A percentile compares a stretch with the other conserved stretches of the same genome.
Conservation (phyloP, 2,888 invertebrate genomes). For the Timema cristinae region DNA sequence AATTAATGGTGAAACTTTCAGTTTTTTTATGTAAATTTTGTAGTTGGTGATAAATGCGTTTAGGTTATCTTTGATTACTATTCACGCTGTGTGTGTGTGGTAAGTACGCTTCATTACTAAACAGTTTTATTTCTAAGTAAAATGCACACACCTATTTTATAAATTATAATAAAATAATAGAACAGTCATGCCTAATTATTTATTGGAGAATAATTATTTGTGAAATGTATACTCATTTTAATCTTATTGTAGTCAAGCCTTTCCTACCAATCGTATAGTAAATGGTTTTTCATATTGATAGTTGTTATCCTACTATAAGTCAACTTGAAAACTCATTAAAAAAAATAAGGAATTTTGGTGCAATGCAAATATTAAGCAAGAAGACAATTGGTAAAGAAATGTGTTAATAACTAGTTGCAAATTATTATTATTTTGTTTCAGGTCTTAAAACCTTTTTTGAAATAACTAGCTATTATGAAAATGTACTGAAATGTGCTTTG, state of each 20-base stretch:
- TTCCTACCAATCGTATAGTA: slow-evolving; percentile 21
- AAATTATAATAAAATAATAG: not conserved
- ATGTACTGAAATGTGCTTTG: slow-evolving; percentile 34
- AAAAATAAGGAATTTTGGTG: slow-evolving; percentile 28
- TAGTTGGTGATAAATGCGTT: no score
- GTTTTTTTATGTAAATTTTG: no score
- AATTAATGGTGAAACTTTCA: no score
- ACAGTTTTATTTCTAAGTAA: slow-evolving; percentile 1
- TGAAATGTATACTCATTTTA: slow-evolving; percentile 21
- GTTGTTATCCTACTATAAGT: slow-evolving; percentile 14
- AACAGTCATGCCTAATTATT: slow-evolving; percentile 2
- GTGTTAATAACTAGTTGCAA: slow-evolving; percentile 16
- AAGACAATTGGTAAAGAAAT: slow-evolving; percentile 20
- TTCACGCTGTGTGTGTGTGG: no score
- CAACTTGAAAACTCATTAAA: slow-evolving; percentile 25
- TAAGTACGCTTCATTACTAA: no score
- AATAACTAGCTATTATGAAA: slow-evolving; percentile 28
- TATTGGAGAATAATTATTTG: slow-evolving; percentile 7
- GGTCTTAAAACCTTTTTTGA: slow-evolving; percentile 29
- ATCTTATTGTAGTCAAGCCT: slow-evolving; percentile 22
- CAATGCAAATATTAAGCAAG: slow-evolving; percentile 29
- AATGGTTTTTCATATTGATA: slow-evolving; percentile 21
- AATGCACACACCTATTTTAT: slow-evolving; percentile 2
- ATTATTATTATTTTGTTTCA: slow-evolving; percentile 23
- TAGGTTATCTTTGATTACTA: no score